phyloP scores from a whole-genome alignment of 2,113 vertebrate genomes.

The Acrocephalus arundinaceus region DNA sequence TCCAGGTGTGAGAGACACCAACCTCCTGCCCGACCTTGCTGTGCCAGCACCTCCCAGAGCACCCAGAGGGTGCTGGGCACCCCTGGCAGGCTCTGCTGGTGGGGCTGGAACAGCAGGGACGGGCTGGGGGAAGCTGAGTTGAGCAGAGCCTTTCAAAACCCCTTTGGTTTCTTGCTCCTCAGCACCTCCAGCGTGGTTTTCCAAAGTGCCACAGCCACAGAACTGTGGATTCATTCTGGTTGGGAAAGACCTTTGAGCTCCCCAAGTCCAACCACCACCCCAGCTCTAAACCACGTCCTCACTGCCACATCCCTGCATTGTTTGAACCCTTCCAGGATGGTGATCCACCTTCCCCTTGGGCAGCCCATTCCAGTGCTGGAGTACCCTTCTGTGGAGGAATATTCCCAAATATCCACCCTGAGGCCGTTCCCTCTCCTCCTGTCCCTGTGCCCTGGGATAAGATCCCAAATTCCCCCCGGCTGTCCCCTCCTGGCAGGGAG shows the following conservation, averaged over 20 bases:
- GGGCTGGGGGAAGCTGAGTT: not conserved
- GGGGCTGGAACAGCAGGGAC: not conserved
- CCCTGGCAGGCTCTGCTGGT: not conserved
- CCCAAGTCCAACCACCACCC: not conserved
- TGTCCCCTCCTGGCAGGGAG: not conserved
- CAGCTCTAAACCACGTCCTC: not conserved
- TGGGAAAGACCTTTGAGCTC: not conserved
- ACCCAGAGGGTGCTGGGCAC: not conserved
- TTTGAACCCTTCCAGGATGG: not conserved
- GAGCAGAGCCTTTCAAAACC: not conserved
- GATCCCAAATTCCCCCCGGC: not conserved
- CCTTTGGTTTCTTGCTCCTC: not conserved
- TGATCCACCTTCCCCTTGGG: not conserved
- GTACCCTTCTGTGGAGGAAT: not conserved
- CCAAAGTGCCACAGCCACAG: not conserved
- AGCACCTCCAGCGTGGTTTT: not conserved
- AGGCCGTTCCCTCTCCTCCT: not conserved
- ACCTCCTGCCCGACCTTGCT: not conserved
- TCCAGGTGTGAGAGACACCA: not conserved
- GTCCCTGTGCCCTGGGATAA: not conserved
- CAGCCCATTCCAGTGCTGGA: not conserved
- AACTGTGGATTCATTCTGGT: accelerated
- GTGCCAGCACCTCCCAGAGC: not conserved
- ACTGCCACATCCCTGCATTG: accelerated
- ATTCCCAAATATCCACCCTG: accelerated